phyloP scores from a whole-genome alignment of 2,888 invertebrate species.

The Drosophila leonis region DNA sequence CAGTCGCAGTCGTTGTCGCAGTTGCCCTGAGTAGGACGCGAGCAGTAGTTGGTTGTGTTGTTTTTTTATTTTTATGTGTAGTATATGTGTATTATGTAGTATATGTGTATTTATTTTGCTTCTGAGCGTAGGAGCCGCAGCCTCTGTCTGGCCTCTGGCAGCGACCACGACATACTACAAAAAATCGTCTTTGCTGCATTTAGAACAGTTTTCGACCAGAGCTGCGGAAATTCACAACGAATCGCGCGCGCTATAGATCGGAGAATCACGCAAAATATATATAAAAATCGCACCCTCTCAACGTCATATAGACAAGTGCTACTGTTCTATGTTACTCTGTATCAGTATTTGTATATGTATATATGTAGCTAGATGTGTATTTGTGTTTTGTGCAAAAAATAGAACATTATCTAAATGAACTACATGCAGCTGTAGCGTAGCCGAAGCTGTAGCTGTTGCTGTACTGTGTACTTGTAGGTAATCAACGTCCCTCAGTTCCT shows the following conservation, averaged over 20 bases:
- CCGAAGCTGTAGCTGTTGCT: conserved; percentile 32
- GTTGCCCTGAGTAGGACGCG: conserved; percentile 67
- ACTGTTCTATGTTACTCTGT: conserved; percentile 31
- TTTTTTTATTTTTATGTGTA: conserved; percentile 19
- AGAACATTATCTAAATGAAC: conserved; percentile 57
- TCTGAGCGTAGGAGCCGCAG: conserved; percentile 48
- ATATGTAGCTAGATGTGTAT: conserved; percentile 25
- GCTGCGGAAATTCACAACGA: conserved; percentile 59
- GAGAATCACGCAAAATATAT: conserved; percentile 32
- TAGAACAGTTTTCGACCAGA: conserved; percentile 68
- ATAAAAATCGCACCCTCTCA: conserved; percentile 41
- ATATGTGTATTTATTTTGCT: conserved; percentile 4
- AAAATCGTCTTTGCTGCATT: conserved; percentile 61
- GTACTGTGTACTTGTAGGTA: conserved; percentile 43
- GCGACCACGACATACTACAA: conserved; percentile 42
- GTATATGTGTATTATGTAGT: conserved; percentile 7
- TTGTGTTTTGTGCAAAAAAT: conserved; percentile 71
- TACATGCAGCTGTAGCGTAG: conserved; percentile 50
- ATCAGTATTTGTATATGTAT: conserved; percentile 23
- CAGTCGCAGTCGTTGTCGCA: conserved; percentile 32
- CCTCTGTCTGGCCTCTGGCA: conserved; percentile 40
- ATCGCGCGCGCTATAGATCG: conserved; percentile 39
- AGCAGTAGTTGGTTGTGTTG: conserved; percentile 21
- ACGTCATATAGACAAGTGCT: conserved; percentile 31
- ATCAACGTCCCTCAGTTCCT: conserved; percentile 29